Base-by-base conservation (phyloP, 2,888 invertebrate genomes). In the Drosophila dives region DNA sequence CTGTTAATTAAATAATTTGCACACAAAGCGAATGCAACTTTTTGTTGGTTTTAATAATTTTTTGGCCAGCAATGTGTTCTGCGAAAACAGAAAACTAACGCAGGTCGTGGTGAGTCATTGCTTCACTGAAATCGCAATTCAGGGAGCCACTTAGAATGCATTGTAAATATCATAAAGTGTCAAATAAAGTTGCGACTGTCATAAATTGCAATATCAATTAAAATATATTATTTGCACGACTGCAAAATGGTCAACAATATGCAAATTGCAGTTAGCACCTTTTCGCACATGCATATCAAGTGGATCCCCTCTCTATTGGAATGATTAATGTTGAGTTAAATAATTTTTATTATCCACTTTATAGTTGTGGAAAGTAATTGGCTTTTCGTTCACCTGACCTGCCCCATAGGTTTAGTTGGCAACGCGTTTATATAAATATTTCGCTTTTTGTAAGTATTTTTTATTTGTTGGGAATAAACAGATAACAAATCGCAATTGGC, bases 1-100 rank as follows among this genome's bases (percentile, higher is more conserved):
- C 60, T 60, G 58, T 33, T 81, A 89, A 86, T 86, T 36, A 81
- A 83, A 66, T 72, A 38, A 79, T 89, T 89, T 89, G 87, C 89
- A 81, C 76, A 79, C 87, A 89, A 65, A 66, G 67, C 59, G 23
- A 42, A 15, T 40, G 56, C 12, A 50, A 55, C 33, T 59, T 77
- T 50, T 58, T 12, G 61, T 64, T 38, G 23, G 49, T 36, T 42
- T 20, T 64, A 8, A 15, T 15, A 26, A 45, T 17, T 17, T 26
- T 34, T 42, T 3, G 17, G 34, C 32, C 29, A 12, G 11, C 33
- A 60, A 67, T 63, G 29, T 33, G 32, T 40, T 49, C 15, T 20
- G 11, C 36, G 49, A 36, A 34, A 56, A 29, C 51, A 56, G 73
- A 38, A 26, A 48, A 51, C 56, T 45, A 17, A 66, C 12, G n/a